These are phyloP conservation scores for Pseudoips prasinana DNA, from an alignment of 2,888 invertebrate species.

Conservation along the genomic window DNA sequence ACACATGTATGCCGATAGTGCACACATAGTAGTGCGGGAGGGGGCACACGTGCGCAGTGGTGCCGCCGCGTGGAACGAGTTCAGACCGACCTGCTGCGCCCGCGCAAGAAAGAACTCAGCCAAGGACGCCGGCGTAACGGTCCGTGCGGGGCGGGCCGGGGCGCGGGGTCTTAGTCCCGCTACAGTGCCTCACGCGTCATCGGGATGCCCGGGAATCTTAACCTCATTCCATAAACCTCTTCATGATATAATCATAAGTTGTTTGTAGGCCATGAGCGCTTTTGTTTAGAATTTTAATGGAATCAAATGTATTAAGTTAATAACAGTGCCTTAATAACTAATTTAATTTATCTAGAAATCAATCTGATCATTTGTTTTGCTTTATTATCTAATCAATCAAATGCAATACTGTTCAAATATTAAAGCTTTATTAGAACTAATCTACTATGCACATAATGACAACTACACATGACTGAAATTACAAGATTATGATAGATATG, in stretches of 20 bases:
- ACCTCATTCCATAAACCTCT: neutral
- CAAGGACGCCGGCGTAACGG: conserved; percentile 81
- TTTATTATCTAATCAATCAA: no score
- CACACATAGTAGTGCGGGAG: conserved; percentile 44
- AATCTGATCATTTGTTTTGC: no score
- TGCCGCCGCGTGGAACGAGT: conserved; percentile 70
- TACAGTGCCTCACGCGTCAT: conserved; percentile 32
- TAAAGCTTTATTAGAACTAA: no score
- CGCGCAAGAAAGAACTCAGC: conserved; percentile 79
- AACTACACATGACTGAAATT: conserved; percentile 14
- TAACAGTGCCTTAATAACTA: no score
- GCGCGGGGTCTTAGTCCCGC: conserved; percentile 37
- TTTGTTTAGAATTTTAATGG: no score
- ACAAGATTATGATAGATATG: conserved; percentile 52
- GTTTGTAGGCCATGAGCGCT: no score
- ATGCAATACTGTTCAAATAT: no score
- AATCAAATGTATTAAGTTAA: no score
- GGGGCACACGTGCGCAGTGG: conserved; percentile 63
- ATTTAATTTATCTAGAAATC: no score
- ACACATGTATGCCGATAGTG: conserved; percentile 36
- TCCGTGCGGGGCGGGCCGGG: conserved; percentile 27
- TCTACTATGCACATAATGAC: no score
- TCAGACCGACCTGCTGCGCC: conserved; percentile 73
- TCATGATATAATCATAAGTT: no score
- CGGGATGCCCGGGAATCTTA: conserved; percentile 29